These are phyloP conservation scores for Gryllus longicercus DNA, from an alignment of 2,888 invertebrate species.

Conservation along the genomic window DNA sequence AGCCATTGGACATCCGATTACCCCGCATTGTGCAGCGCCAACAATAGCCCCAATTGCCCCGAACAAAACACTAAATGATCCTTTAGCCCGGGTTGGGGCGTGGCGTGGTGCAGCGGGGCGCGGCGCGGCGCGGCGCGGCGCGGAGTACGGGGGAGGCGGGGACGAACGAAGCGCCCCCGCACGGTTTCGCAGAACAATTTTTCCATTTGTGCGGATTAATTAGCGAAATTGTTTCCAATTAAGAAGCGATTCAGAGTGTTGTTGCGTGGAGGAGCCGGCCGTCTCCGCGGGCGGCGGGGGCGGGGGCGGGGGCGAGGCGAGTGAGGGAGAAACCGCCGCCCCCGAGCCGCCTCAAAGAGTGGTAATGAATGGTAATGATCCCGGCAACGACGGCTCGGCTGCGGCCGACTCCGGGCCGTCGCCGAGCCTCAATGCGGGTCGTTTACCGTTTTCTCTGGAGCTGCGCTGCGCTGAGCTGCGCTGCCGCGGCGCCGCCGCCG, in stretches of 20 bases:
- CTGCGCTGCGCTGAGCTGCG: background rate
- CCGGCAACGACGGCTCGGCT: background rate
- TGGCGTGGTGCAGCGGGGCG: background rate
- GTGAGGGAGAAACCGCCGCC: conserved; percentile 11
- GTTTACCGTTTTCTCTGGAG: conserved; percentile 3
- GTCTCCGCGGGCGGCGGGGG: background rate
- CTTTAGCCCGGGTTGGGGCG: conserved; percentile 33
- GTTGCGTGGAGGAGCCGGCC: conserved; percentile 27
- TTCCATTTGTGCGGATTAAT: conserved; percentile 39
- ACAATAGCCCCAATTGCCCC: conserved; percentile 52
- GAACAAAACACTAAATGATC: conserved; percentile 52
- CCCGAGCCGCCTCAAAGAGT: conserved; percentile 20
- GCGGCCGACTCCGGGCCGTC: background rate
- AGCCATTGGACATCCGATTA: conserved; percentile 47
- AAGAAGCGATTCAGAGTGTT: conserved; percentile 51
- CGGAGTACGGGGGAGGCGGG: conserved; percentile 19
- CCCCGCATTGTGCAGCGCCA: conserved; percentile 50
- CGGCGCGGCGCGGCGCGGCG: background rate
- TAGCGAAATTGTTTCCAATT: conserved; percentile 54
- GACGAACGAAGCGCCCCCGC: background rate
- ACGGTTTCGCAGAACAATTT: conserved; percentile 34
- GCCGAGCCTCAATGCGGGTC: background rate
- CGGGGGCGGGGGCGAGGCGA: background rate
- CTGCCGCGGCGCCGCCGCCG: background rate
- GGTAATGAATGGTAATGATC: conserved; percentile 26